Base-by-base conservation (phyloP, 2,888 invertebrate species). In the Dilophus febrilis region DNA sequence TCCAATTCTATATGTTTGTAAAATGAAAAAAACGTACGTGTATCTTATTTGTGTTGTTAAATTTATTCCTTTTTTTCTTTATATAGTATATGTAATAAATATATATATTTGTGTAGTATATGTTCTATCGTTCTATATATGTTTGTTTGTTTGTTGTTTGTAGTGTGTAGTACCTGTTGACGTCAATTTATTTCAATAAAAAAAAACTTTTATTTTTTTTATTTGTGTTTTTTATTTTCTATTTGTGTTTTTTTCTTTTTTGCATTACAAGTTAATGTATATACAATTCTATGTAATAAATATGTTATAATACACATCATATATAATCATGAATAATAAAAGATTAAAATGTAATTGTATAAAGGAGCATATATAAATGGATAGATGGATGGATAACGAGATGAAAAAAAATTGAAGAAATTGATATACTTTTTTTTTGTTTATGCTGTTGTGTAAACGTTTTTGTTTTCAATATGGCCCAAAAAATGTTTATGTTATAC, bases 111-210 rank as follows among this genome's bases (percentile, higher is more conserved):
- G n/a, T n/a, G n/a, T n/a, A n/a, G n/a, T n/a, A n/a, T n/a, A n/a
- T n/a, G n/a, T n/a, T n/a, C n/a, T n/a, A n/a, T n/a, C n/a, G n/a
- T n/a, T n/a, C n/a, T n/a, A n/a, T n/a, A n/a, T n/a, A n/a, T n/a
- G n/a, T n/a, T n/a, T n/a, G n/a, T n/a, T n/a, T n/a, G n/a, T 29
- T n/a, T n/a, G 29, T 29, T 11, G n/a, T n/a, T n/a, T n/a, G n/a
- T n/a, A n/a, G n/a, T n/a, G n/a, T 11, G 35, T 19, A 38, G 18
- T 38, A 38, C 38, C 38, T 38, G 38, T 38, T 38, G 38, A 38
- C 38, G 33, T 38, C 33, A 38, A 38, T 38, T 38, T 37, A 37
- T 37, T 29, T 37, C 37, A 37, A 37, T 37, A 16, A 29, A 27
- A 17, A 17, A 3, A 10, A 16, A 3, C 30, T 37, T 29, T 37